Evolutionary conservation across 2,888 invertebrate species (phyloP).

Genomic region (Amiota mariae): DNA sequence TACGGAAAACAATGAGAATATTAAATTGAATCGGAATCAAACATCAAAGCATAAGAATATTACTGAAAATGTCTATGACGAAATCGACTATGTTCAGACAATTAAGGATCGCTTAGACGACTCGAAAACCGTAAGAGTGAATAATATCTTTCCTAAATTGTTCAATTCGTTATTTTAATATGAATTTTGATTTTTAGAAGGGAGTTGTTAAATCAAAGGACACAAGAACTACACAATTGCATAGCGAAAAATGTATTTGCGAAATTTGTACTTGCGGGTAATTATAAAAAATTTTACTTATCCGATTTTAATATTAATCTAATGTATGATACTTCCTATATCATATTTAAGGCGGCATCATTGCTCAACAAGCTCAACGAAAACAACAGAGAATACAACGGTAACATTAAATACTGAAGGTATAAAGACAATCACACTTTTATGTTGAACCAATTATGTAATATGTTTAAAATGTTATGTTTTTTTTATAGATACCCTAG

Average conservation of each 20-base stretch:
- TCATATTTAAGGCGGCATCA: constrained; percentile 82
- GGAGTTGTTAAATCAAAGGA: constrained; percentile 67
- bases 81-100: constrained; percentile 65
- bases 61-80: constrained; percentile 70
- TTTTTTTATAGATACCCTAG: constrained; percentile 53
- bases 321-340: not conserved
- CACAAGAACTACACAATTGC: constrained; percentile 70
- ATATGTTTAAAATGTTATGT: not conserved
- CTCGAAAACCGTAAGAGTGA: constrained; percentile 66
- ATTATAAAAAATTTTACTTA: constrained; percentile 54
- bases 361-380: constrained; percentile 79
- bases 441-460: not conserved
- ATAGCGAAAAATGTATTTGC: constrained; percentile 86
- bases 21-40: constrained; percentile 67
- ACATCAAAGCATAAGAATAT: constrained; percentile 68
- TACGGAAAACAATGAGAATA: constrained; percentile 68
- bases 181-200: constrained; percentile 49
- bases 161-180: constrained; percentile 11
- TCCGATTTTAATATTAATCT: not conserved
- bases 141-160: not conserved
- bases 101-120: constrained; percentile 61
- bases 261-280: constrained; percentile 94
- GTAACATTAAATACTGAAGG: constrained; percentile 45
- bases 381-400: constrained; percentile 53
- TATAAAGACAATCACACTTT: constrained; percentile 28